Conservation (phyloP, 1,140 invertebrate genomes). For the Atta cephalotes region DNA sequence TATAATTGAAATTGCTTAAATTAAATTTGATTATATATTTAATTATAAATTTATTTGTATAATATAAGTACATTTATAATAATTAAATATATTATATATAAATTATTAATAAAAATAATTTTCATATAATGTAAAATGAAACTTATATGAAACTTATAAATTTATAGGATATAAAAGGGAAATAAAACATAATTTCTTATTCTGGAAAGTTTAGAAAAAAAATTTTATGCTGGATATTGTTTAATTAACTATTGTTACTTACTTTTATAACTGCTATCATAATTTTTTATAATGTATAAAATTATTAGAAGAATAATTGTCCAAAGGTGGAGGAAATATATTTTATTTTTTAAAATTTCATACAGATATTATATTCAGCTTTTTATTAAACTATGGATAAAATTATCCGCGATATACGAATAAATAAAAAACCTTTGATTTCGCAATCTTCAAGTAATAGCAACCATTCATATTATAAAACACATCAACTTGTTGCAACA, state of each 20-base stretch:
- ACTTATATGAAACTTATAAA: not conserved
- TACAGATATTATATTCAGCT: not conserved
- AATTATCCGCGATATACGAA: not conserved
- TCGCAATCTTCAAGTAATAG: not conserved
- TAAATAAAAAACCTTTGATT: not conserved
- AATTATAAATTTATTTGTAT: not conserved
- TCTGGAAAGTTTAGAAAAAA: not conserved
- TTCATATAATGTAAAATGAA: not conserved
- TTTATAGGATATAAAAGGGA: not conserved
- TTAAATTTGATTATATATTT: too few relatives aligned
- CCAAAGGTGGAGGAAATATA: too few relatives aligned
- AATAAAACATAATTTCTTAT: not conserved
- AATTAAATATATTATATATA: not conserved
- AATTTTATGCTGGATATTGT: not conserved
- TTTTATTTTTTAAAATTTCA: not conserved
- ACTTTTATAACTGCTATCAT: not conserved
- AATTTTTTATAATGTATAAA: too few relatives aligned
- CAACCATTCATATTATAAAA: not conserved
- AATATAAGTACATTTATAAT: not conserved
- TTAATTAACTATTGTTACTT: not conserved
- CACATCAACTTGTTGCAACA: not conserved
- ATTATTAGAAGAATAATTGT: too few relatives aligned
- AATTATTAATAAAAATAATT: not conserved
- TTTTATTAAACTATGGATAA: conserved; percentile 27
- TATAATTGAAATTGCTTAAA: too few relatives aligned